These are phyloP conservation scores for Pogonophryne albipinna DNA, from an alignment of 2,797 vertebrate genomes.

Conservation along the genomic window DNA sequence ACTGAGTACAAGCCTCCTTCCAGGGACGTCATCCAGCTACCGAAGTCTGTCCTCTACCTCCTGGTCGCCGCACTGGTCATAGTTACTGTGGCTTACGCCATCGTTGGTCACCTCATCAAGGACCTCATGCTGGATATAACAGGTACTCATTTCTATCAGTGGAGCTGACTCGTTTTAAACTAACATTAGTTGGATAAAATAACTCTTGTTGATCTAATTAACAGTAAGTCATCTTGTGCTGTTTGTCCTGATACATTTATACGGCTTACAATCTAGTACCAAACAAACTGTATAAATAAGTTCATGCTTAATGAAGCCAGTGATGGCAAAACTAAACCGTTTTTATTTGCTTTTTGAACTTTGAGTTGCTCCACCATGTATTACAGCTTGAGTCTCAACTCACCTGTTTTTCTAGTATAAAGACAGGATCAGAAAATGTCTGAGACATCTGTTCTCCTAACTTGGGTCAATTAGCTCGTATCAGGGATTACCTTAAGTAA, in stretches of 20 bases:
- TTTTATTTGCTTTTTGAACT: background rate
- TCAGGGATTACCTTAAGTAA: background rate
- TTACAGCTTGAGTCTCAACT: background rate
- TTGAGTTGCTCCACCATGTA: background rate
- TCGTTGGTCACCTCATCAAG: conserved; percentile 90
- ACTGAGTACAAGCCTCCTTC: conserved; percentile 86
- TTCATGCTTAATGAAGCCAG: background rate
- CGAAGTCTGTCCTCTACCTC: conserved; percentile 85
- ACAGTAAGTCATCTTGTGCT: background rate
- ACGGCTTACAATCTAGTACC: too few species aligned
- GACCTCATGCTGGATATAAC: conserved; percentile 88
- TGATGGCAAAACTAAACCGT: background rate
- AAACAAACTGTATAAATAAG: too few species aligned
- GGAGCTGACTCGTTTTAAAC: background rate
- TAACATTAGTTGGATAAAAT: background rate
- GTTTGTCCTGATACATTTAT: background rate
- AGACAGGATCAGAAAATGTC: background rate
- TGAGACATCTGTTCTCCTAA: too few species aligned
- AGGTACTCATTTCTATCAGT: conserved; percentile 74
- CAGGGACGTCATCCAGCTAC: conserved; percentile 85
- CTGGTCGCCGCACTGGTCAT: conserved; percentile 85
- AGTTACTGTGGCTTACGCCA: conserved; percentile 88
- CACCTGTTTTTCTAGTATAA: background rate
- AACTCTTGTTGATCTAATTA: background rate
- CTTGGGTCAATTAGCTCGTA: background rate